These are phyloP conservation scores for Megalonaias nervosa DNA, from an alignment of 1,140 invertebrate genomes.

Conservation along the genomic window DNA sequence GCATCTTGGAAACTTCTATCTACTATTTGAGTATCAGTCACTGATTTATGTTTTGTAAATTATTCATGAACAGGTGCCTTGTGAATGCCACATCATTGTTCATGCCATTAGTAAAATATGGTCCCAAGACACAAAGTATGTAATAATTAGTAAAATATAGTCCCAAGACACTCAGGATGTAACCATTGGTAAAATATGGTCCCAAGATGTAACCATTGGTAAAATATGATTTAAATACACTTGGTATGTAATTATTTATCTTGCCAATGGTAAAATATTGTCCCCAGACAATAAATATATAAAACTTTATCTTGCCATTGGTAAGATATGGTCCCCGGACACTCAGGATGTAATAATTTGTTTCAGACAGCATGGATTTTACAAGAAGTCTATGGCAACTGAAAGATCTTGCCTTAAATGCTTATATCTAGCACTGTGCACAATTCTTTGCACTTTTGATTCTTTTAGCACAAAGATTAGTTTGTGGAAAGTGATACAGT, in stretches of 20 bases:
- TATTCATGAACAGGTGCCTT: slow-evolving; percentile 22
- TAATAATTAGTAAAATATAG: slow-evolving; percentile 8
- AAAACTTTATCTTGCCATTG: too few species aligned
- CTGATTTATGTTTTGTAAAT: slow-evolving; percentile 10
- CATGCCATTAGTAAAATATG: slow-evolving; percentile 19
- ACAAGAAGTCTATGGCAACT: slow-evolving; percentile 24
- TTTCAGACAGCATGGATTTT: slow-evolving; percentile 30
- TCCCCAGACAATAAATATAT: too few species aligned
- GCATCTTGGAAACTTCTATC: slow-evolving; percentile 27
- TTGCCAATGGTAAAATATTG: too few species aligned
- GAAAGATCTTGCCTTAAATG: slow-evolving; percentile 15
- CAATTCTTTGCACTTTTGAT: too few species aligned
- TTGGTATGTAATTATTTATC: too few species aligned
- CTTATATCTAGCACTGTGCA: background rate
- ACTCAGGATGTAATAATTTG: slow-evolving; percentile 15
- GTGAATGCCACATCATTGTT: slow-evolving; percentile 16
- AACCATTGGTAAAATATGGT: too few species aligned
- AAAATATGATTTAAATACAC: too few species aligned
- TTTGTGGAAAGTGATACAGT: too few species aligned
- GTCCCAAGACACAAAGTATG: slow-evolving; percentile 24
- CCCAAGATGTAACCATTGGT: too few species aligned
- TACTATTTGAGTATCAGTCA: slow-evolving; percentile 8
- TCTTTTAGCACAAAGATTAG: too few species aligned
- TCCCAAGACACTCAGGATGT: too few species aligned
- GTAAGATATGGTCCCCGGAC: slow-evolving; percentile 19